Evolutionary conservation across 2,113 vertebrate species (phyloP), one percentile per base, ranked within the genome.

Genomic region (Triplophysa siluroides): DNA sequence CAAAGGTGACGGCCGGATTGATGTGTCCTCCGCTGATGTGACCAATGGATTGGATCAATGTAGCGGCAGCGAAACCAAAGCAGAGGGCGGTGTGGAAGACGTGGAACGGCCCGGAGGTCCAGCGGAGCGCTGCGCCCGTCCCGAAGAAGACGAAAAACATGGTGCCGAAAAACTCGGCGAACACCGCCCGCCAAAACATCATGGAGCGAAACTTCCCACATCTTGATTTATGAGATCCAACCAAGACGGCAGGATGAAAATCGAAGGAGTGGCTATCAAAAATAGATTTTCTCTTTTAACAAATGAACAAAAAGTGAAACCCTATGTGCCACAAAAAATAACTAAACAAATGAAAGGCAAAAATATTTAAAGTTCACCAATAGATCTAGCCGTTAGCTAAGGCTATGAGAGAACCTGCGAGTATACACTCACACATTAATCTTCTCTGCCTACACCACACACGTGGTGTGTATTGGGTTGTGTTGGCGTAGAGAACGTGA

Each of bases 131-230:
- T 2, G 95, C 93, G 13, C 96, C 96, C 91, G 97, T 87, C 81
- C 96, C 96, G 8, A 98, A 95, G 86, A 97, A 95, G 67, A 96
- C 94, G 10, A 96, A 97, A 88, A 98, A 95, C 91, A 98, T 93
- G 88, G 95, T 97, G 87, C 94, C 96, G 80, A 97, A 95, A 89
- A 98, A 96, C 88, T 98, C 96, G 3, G 96, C 96, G 29, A 96
- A 95, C 83, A 98, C 89, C 13, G 96, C 96, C 92, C 96, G 94
- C 96, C 97, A 98, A 84, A 98, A 98, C 91, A 95, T 93, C 93
- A 95, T 92, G 29, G 95, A 96, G 47, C 94, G 92, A 85, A 98
- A 93, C 91, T 98, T n/a, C 97, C 96, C 95, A 97, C 97, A 98
- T 98, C 90, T 80, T 92, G 89, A 81, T 82, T 72, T 78, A 69